Conservation (phyloP, 2,113 vertebrate genomes). For the Vulpes vulpes region DNA sequence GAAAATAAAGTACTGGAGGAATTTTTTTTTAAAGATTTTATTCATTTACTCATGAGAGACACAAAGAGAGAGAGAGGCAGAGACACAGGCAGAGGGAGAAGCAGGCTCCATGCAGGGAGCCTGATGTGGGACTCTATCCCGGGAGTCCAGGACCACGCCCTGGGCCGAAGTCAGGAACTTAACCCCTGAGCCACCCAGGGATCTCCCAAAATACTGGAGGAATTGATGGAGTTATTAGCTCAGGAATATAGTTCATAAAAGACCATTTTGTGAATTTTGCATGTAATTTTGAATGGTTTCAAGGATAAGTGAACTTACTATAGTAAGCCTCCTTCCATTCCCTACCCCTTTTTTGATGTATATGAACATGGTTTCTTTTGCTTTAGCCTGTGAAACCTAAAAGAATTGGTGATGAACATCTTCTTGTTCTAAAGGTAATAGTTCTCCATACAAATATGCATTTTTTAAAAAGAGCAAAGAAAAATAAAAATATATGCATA, state of each 20-base stretch:
- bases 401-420: neutral
- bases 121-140: too few species aligned
- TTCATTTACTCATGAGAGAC: too few species aligned
- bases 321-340: neutral
- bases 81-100: too few species aligned
- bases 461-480: neutral
- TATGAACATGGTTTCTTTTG: neutral
- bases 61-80: too few species aligned
- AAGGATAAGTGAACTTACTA: neutral
- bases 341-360: neutral
- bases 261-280: neutral
- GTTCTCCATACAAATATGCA: neutral
- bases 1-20: neutral
- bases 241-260: neutral
- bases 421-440: neutral
- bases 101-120: too few species aligned
- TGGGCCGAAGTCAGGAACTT: too few species aligned
- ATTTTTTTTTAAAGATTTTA: too few species aligned
- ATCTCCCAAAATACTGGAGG: neutral
- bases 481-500: neutral
- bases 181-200: too few species aligned
- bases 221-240: neutral
- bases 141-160: too few species aligned
- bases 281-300: neutral
- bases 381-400: neutral